Evolutionary conservation across 2,888 invertebrate species (phyloP).

Genomic region (Ophion obscuratus): DNA sequence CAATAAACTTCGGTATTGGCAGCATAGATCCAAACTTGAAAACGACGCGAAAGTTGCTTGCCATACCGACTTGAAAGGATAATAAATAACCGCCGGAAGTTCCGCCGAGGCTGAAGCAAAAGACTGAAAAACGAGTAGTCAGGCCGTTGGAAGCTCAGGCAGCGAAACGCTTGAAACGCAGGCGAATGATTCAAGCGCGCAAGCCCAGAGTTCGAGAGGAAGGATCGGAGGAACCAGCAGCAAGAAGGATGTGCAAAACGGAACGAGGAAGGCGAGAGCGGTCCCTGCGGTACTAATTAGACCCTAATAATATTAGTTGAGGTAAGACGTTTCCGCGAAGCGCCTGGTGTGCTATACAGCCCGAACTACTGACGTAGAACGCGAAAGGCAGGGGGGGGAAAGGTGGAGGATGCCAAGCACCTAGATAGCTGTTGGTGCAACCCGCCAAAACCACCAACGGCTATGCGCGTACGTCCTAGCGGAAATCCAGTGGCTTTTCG

Average conservation of each 20-base stretch:
- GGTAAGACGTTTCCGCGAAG: slow-evolving; percentile 72
- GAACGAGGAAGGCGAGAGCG: slow-evolving; percentile 31
- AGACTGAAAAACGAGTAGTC: neutral
- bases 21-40: too few species aligned
- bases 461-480: slow-evolving; percentile 63
- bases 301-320: slow-evolving; percentile 79
- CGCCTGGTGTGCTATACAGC: slow-evolving; percentile 38
- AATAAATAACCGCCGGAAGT: too few species aligned
- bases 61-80: too few species aligned
- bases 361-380: slow-evolving; percentile 52
- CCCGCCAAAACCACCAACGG: slow-evolving; percentile 64
- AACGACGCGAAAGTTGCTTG: too few species aligned
- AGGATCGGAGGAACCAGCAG: slow-evolving; percentile 11
- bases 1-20: too few species aligned
- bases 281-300: slow-evolving; percentile 76
- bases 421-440: slow-evolving; percentile 56
- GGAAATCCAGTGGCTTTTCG: slow-evolving; percentile 76
- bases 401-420: slow-evolving; percentile 48
- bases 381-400: slow-evolving; percentile 15
- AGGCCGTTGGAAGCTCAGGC: neutral
- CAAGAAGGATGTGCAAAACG: slow-evolving; percentile 26
- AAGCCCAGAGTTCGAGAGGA: neutral
- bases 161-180: neutral
- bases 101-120: neutral
- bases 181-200: slow-evolving; percentile 13